Percentiles rank a stretch among this genome's conserved stretches.
Conservation (phyloP, 1,140 invertebrate genomes). For the Piezodorus guildinii region DNA sequence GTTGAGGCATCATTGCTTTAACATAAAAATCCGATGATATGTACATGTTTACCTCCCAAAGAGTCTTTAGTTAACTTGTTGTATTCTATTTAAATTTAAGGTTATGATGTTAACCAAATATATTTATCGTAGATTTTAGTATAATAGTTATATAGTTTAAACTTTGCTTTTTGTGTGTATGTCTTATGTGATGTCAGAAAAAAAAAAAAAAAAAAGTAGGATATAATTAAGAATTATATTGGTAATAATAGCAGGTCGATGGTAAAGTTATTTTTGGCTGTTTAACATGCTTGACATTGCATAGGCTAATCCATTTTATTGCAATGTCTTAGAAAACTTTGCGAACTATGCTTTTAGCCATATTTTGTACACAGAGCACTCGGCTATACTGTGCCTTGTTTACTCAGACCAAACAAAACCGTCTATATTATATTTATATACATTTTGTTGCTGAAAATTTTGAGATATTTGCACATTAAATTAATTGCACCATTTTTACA, state of each 20-base stretch:
- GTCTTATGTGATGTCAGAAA: constrained; percentile 23
- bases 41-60: constrained; percentile 24
- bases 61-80: constrained; percentile 26
- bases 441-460: constrained; percentile 7
- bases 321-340: constrained; percentile 19
- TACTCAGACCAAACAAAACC: constrained; percentile 14
- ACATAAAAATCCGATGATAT: constrained; percentile 16
- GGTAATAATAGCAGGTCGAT: constrained; percentile 19
- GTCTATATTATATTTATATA: constrained; percentile 15
- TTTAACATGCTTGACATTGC: constrained; percentile 23
- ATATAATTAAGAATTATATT: constrained; percentile 18
- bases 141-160: constrained; percentile 24
- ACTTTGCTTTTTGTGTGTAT: constrained; percentile 25
- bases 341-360: constrained; percentile 21
- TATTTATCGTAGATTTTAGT: constrained; percentile 25
- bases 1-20: constrained; percentile 15
- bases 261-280: constrained; percentile 24
- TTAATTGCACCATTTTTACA: constrained; percentile 14
- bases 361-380: constrained; percentile 21
- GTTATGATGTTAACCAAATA: constrained; percentile 28
- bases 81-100: constrained; percentile 26
- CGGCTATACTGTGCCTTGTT: constrained; percentile 14
- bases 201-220: constrained; percentile 19
- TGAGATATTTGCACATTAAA: constrained; percentile 13
- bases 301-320: constrained; percentile 13